A percentile compares a stretch with the other conserved stretches of the same genome.
phyloP scores from a whole-genome alignment of 2,888 invertebrate genomes.

The Epinotia nisella region DNA sequence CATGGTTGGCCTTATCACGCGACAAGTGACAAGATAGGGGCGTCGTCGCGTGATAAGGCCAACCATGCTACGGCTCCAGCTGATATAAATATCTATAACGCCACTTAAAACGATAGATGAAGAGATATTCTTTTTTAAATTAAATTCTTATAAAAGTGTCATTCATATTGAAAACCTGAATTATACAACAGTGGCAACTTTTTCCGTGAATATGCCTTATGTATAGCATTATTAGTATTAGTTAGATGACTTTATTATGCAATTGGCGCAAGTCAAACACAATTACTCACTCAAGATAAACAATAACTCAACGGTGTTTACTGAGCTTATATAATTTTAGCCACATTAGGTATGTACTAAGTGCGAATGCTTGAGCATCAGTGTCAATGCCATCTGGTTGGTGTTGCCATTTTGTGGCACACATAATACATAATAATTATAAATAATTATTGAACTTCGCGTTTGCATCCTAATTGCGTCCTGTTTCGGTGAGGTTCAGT shows the following conservation, averaged over 20 bases:
- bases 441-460: slow-evolving; percentile 21
- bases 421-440: slow-evolving; percentile 33
- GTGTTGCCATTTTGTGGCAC: slow-evolving; percentile 30
- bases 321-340: slow-evolving; percentile 14
- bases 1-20: too few species aligned
- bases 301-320: slow-evolving; percentile 20
- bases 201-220: too few species aligned
- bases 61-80: too few species aligned
- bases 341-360: not conserved
- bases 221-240: not conserved
- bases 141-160: too few species aligned
- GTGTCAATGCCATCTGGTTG: slow-evolving; percentile 36
- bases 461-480: slow-evolving; percentile 24
- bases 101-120: too few species aligned
- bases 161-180: too few species aligned
- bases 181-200: too few species aligned
- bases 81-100: too few species aligned
- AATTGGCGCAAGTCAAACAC: not conserved
- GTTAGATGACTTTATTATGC: slow-evolving; percentile 5
- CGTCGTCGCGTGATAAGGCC: too few species aligned
- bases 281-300: slow-evolving; percentile 13
- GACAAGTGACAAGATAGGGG: too few species aligned
- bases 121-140: too few species aligned
- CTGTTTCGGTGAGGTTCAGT: slow-evolving; percentile 4
- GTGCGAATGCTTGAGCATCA: slow-evolving; percentile 24